phyloP scores from a whole-genome alignment of 2,113 vertebrate species.

The Mormyrus iriodes region DNA sequence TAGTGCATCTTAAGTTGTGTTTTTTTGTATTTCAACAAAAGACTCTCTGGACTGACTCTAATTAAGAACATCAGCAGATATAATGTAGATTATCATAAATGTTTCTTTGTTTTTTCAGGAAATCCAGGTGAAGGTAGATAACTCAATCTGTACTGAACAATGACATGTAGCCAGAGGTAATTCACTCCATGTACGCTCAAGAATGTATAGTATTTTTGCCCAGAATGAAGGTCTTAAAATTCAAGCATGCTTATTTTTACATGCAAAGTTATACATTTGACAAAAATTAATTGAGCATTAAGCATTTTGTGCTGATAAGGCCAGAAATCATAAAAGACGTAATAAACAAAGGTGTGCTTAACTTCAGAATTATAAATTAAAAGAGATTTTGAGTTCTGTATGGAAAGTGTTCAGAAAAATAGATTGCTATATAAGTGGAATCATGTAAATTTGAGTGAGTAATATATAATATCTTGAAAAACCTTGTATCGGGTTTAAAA shows the following conservation, averaged over 20 bases:
- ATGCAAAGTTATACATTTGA: too few species aligned
- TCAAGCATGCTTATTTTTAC: not conserved
- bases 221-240: not conserved
- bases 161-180: not conserved
- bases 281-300: not conserved
- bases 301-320: not conserved
- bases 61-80: not conserved
- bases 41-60: not conserved
- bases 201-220: not conserved
- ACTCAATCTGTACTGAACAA: not conserved
- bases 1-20: not conserved
- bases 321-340: not conserved
- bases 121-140: not conserved
- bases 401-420: not conserved
- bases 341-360: not conserved
- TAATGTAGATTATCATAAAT: not conserved
- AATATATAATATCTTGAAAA: not conserved
- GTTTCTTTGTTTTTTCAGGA: not conserved
- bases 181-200: not conserved
- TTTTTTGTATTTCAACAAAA: not conserved
- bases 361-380: not conserved
- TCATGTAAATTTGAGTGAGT: not conserved
- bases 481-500: not conserved
- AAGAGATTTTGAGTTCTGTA: not conserved
- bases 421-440: not conserved